Conservation (phyloP, 2,888 invertebrate genomes). For the Mesorhabditis sp. region DNA sequence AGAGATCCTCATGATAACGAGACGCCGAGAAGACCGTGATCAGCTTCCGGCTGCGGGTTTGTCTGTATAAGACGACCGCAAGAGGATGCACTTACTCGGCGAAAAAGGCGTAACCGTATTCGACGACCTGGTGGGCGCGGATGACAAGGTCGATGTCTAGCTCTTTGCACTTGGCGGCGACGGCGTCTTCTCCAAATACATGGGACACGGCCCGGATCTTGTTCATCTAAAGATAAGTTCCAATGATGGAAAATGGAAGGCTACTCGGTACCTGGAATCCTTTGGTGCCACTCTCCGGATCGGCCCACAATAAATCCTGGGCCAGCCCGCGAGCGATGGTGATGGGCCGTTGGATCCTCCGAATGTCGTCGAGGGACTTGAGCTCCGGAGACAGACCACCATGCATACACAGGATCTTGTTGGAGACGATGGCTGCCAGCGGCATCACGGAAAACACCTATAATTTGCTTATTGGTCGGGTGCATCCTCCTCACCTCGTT, state of each 20-base stretch:
- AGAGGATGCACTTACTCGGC: conserved; percentile 12
- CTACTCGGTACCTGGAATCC: conserved; percentile 20
- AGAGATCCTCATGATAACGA: conserved; percentile 39
- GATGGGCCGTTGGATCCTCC: conserved; percentile 31
- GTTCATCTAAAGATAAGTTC: conserved; percentile 19
- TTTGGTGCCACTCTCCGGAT: conserved; percentile 29
- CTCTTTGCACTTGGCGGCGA: conserved; percentile 24
- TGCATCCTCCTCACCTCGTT: conserved; percentile 20
- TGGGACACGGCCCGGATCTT: conserved; percentile 37
- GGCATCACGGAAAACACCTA: conserved; percentile 44
- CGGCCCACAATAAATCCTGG: conserved; percentile 44
- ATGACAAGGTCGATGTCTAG: conserved; percentile 30
- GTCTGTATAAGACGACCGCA: too few species aligned
- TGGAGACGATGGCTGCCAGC: conserved; percentile 37
- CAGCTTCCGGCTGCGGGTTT: conserved; percentile 16
- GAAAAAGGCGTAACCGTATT: conserved; percentile 31
- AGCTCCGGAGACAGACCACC: conserved; percentile 40
- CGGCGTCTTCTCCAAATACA: conserved; percentile 38
- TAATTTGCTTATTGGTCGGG: too few species aligned
- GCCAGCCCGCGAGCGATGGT: conserved; percentile 26
- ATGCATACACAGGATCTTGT: conserved; percentile 48
- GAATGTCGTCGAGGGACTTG: conserved; percentile 41
- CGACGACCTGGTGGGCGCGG: conserved; percentile 34
- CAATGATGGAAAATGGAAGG: not conserved
- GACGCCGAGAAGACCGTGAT: conserved; percentile 46